Evolutionary conservation across 2,888 invertebrate species (phyloP).

Genomic region (Aricia artaxerxes): DNA sequence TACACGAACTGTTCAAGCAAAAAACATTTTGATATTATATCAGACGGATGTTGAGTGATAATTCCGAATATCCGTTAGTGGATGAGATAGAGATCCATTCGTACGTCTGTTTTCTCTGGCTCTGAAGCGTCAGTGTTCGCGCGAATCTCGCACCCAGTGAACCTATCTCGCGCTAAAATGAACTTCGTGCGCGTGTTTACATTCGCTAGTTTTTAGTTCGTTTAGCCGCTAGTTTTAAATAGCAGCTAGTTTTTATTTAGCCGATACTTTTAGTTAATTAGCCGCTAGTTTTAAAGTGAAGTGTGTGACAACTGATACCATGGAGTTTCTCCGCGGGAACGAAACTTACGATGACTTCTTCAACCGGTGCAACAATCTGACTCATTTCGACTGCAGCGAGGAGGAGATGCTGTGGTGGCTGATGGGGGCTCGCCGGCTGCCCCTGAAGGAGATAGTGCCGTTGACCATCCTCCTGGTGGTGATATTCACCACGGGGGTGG

Average conservation of each 20-base stretch:
- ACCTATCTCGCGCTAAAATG: constrained; percentile 15
- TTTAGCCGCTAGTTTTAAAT: background rate
- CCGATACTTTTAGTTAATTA: too few species aligned
- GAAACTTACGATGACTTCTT: constrained; percentile 69
- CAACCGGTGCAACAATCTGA: constrained; percentile 70
- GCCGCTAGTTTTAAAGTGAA: background rate
- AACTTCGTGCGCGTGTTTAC: background rate
- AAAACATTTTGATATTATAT: background rate
- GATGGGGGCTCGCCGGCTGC: constrained; percentile 83
- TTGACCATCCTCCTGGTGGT: constrained; percentile 86
- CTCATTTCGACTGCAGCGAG: constrained; percentile 80
- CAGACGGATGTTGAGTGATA: background rate
- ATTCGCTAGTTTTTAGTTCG: background rate
- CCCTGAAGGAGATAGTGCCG: constrained; percentile 78
- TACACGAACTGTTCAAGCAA: background rate
- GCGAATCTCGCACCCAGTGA: constrained; percentile 8
- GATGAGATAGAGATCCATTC: background rate
- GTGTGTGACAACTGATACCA: constrained; percentile 36
- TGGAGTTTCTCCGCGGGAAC: constrained; percentile 62
- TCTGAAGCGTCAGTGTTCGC: constrained; percentile 22
- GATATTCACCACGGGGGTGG: constrained; percentile 90
- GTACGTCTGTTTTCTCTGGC: background rate
- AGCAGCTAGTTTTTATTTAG: background rate
- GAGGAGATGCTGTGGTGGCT: constrained; percentile 80
- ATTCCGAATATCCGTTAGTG: background rate